phyloP scores from a whole-genome alignment of 2,797 vertebrate genomes.

The Labeo calbasu region DNA sequence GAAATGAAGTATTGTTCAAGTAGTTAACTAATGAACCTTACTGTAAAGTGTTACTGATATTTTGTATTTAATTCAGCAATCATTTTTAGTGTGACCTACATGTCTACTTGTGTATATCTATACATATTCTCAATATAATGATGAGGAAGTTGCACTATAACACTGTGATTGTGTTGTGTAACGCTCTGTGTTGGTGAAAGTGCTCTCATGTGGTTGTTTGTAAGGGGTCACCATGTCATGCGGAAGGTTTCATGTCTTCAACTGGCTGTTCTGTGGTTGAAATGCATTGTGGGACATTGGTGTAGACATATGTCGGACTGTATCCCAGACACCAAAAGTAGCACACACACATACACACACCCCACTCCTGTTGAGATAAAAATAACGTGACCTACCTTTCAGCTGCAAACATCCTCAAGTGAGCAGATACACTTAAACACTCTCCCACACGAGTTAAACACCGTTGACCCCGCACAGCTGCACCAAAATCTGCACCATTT shows the following conservation, averaged over 20 bases:
- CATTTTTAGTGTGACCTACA: not conserved
- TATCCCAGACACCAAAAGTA: slow-evolving; percentile 55
- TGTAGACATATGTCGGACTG: slow-evolving; percentile 47
- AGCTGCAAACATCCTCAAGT: slow-evolving; percentile 55
- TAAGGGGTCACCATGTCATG: slow-evolving; percentile 21
- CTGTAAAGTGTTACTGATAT: no score
- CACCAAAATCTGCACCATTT: slow-evolving; percentile 48
- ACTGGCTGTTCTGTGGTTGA: slow-evolving; percentile 27
- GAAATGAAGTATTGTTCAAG: no score
- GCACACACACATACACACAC: slow-evolving; percentile 38
- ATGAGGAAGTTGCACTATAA: not conserved
- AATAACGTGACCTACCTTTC: slow-evolving; percentile 65
- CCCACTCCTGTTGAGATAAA: slow-evolving; percentile 58
- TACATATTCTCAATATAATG: not conserved
- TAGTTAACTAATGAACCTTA: no score
- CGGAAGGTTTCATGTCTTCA: slow-evolving; percentile 28
- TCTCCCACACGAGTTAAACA: slow-evolving; percentile 48
- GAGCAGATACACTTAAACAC: slow-evolving; percentile 52
- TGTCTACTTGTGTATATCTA: not conserved
- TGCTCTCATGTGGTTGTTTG: slow-evolving; percentile 27
- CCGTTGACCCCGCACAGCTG: slow-evolving; percentile 54
- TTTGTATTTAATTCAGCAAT: not conserved
- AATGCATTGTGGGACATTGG: slow-evolving; percentile 35
- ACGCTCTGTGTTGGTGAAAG: slow-evolving; percentile 9
- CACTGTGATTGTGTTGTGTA: slow-evolving; percentile 2